These are phyloP conservation scores for Sacculina carcini DNA, from an alignment of 2,888 invertebrate species.

Conservation along the genomic window DNA sequence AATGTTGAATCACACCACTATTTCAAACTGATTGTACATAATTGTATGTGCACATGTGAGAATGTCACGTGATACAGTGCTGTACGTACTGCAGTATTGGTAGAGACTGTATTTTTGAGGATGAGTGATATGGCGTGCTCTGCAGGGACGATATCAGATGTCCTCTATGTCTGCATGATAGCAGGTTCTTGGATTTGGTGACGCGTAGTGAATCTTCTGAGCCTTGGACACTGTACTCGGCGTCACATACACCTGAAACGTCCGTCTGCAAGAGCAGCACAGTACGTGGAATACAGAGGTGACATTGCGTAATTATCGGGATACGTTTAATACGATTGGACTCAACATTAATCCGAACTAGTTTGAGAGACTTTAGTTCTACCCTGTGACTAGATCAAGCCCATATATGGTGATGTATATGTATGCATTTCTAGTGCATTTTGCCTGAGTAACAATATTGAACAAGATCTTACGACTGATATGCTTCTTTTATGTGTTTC, in stretches of 20 bases:
- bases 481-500: too few relatives aligned
- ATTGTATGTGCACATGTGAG: not conserved
- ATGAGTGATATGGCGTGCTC: conserved; percentile 17
- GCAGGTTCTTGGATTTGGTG: conserved; percentile 18
- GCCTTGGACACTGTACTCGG: conserved; percentile 17
- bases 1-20: not conserved
- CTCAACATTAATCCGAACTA: not conserved
- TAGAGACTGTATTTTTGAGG: conserved; percentile 16
- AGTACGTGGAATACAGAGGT: not conserved
- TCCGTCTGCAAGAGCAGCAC: conserved; percentile 16
- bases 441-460: too few relatives aligned
- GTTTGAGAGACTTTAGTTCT: not conserved
- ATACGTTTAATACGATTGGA: too few relatives aligned
- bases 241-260: conserved; percentile 19
- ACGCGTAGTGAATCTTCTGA: conserved; percentile 14
- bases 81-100: conserved; percentile 16
- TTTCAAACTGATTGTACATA: not conserved
- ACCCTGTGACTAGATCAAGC: not conserved
- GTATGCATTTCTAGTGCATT: not conserved
- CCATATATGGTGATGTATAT: not conserved
- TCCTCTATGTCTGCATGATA: conserved; percentile 17
- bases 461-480: too few relatives aligned
- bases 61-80: too few relatives aligned
- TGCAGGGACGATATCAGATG: conserved; percentile 16
- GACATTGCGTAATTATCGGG: too few relatives aligned